Evolutionary conservation across 1,140 invertebrate species (phyloP).

Genomic region (Euwallacea fornicatus): DNA sequence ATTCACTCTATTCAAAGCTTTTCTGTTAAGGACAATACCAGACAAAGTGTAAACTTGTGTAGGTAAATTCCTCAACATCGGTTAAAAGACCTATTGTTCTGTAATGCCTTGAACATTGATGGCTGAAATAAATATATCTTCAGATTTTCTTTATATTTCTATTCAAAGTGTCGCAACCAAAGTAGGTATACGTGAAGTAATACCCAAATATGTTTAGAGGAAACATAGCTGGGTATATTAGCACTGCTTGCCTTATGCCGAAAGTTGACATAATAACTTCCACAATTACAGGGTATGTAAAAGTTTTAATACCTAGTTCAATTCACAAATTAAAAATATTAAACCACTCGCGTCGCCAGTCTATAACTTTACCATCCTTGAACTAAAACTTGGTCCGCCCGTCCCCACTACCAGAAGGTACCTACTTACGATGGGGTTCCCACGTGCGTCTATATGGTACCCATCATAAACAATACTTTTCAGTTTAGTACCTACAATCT

Average conservation of each 20-base stretch:
- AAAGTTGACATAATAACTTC: too few relatives aligned
- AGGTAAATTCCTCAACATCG: neutral
- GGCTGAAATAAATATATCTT: neutral
- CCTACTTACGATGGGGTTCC: slow-evolving; percentile 19
- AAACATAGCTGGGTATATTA: too few relatives aligned
- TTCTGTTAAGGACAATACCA: neutral
- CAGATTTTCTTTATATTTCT: neutral
- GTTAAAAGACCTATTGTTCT: neutral
- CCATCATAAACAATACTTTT: slow-evolving; percentile 32
- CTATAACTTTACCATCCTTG: too few relatives aligned
- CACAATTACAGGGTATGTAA: too few relatives aligned
- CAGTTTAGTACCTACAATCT: slow-evolving; percentile 25
- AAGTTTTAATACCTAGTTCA: too few relatives aligned
- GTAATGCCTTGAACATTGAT: neutral
- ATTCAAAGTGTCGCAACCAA: neutral
- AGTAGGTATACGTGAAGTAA: neutral
- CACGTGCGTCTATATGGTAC: slow-evolving; percentile 34
- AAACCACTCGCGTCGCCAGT: too few relatives aligned
- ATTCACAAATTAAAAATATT: too few relatives aligned
- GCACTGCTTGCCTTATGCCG: too few relatives aligned
- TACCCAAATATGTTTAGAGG: too few relatives aligned
- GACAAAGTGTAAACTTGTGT: slow-evolving; percentile 3
- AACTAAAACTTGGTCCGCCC: neutral
- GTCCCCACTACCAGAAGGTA: neutral
- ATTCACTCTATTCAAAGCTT: too few relatives aligned